phyloP scores from a whole-genome alignment of 2,888 invertebrate species.

The Pammene fasciana region DNA sequence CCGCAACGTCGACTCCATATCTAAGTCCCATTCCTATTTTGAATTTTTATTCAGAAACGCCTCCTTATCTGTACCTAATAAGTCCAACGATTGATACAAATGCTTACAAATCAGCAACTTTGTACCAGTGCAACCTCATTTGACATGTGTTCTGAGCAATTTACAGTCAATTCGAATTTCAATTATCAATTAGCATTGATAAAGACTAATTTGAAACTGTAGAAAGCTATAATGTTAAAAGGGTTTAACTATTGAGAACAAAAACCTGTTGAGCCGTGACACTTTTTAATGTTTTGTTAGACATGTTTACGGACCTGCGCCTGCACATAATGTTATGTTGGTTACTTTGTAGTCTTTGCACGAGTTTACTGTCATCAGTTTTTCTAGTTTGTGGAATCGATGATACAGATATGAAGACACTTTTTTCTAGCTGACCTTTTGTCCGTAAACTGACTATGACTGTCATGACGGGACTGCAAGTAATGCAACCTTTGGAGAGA shows the following conservation, averaged over 20 bases:
- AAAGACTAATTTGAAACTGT: background rate
- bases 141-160: background rate
- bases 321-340: background rate
- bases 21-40: too few species aligned
- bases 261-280: background rate
- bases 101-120: conserved; percentile 1
- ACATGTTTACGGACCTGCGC: background rate
- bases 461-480: too few species aligned
- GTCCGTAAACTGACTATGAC: too few species aligned
- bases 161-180: conserved; percentile 3
- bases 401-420: too few species aligned
- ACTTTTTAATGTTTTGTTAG: background rate
- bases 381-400: too few species aligned
- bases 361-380: too few species aligned
- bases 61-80: background rate
- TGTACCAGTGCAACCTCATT: conserved; percentile 1
- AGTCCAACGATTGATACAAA: background rate
- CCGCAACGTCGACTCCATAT: too few species aligned
- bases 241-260: background rate
- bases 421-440: too few species aligned
- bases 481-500: too few species aligned
- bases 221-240: background rate
- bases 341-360: background rate
- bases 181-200: conserved; percentile 2
- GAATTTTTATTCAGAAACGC: background rate